Conservation (phyloP, 2,797 vertebrate genomes). For the Premnoplex brunnescens region DNA sequence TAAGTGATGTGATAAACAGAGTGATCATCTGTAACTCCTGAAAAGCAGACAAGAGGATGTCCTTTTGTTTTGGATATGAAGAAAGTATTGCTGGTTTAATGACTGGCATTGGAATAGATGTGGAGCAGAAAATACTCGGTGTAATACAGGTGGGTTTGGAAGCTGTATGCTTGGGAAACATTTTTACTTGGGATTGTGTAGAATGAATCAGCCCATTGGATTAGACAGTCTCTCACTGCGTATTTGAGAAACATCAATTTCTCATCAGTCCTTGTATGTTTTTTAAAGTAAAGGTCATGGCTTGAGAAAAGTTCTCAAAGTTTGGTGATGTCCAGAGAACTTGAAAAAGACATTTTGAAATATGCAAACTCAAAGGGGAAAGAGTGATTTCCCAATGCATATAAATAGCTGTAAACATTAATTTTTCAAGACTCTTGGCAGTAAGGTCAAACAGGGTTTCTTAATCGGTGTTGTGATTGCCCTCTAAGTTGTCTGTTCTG, state of each 20-base stretch:
- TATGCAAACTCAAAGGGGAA: neutral
- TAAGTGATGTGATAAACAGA: neutral
- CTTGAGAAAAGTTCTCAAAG: neutral
- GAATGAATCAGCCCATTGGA: neutral
- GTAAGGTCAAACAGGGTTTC: neutral
- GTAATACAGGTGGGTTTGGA: neutral
- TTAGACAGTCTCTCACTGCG: neutral
- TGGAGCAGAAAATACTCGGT: neutral
- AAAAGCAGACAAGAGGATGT: neutral
- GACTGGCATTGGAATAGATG: constrained; percentile 1
- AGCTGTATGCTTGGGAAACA: neutral
- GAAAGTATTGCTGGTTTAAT: constrained; percentile 17
- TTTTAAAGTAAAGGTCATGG: neutral
- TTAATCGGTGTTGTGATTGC: neutral
- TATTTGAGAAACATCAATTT: neutral
- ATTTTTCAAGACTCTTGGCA: neutral
- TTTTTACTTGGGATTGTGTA: constrained; percentile 31
- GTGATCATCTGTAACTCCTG: neutral
- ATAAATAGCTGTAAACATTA: constrained; percentile 12
- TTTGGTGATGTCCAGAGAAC: neutral
- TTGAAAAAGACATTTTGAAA: neutral
- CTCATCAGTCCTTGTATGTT: neutral
- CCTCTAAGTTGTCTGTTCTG: neutral
- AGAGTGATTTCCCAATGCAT: neutral
- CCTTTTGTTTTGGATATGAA: neutral